These are phyloP conservation scores for Timema podura DNA, from an alignment of 2,888 invertebrate species.

Conservation along the genomic window DNA sequence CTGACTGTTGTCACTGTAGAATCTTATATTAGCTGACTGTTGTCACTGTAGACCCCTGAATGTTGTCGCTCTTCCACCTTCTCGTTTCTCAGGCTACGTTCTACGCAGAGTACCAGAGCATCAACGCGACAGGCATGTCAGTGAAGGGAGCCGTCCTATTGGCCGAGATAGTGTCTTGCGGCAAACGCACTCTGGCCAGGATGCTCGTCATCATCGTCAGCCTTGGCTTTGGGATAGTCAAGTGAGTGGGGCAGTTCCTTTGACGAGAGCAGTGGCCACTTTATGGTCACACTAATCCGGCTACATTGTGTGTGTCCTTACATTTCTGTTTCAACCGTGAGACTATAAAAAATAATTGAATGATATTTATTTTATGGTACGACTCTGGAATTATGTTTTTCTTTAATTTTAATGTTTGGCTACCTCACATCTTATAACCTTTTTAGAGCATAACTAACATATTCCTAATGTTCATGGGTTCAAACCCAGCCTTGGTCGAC, in stretches of 20 bases:
- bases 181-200: slow-evolving; percentile 84
- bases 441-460: neutral
- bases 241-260: slow-evolving; percentile 54
- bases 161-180: slow-evolving; percentile 88
- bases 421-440: neutral
- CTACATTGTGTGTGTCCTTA: neutral
- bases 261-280: no score
- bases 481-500: no score
- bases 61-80: no score
- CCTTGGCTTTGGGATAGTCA: slow-evolving; percentile 92
- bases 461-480: neutral
- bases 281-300: neutral
- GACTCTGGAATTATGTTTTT: neutral
- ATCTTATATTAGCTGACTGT: no score
- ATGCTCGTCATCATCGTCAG: slow-evolving; percentile 94
- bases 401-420: no score
- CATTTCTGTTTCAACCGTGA: neutral
- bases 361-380: neutral
- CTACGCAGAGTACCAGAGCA: slow-evolving; percentile 80
- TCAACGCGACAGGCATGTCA: slow-evolving; percentile 63
- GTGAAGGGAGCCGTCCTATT: slow-evolving; percentile 68
- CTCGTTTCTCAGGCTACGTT: slow-evolving; percentile 63
- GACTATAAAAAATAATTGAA: neutral
- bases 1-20: no score
- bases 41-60: no score